A percentile compares a stretch with the other conserved stretches of the same genome.
These are phyloP conservation scores for Ophion costatus DNA, from an alignment of 2,888 invertebrate genomes.

Conservation along the genomic window DNA sequence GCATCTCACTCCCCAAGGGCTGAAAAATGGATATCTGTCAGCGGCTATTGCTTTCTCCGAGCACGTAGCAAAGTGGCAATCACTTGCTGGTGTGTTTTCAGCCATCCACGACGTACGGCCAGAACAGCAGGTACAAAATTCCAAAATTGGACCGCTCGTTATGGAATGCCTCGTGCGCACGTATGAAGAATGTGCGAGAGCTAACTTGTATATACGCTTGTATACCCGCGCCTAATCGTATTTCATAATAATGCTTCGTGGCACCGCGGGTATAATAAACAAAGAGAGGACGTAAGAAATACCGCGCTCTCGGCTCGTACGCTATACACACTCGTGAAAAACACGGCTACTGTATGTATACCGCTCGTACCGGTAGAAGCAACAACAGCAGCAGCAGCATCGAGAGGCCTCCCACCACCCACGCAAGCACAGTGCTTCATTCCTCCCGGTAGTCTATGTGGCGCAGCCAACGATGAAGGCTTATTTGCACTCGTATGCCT, in stretches of 20 bases:
- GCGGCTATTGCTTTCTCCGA: no score
- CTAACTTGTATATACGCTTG: constrained; percentile 56
- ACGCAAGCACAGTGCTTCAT: constrained; percentile 51
- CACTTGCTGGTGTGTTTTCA: no score
- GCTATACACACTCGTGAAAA: constrained; percentile 53
- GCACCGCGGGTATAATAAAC: constrained; percentile 76
- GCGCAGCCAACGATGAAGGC: constrained; percentile 49
- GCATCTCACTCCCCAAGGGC: no score
- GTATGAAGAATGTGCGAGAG: constrained; percentile 39
- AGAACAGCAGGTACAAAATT: neutral
- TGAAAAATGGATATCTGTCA: no score
- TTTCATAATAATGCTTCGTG: constrained; percentile 79
- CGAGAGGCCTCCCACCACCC: constrained; percentile 36
- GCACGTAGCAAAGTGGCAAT: no score
- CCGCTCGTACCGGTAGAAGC: constrained; percentile 37
- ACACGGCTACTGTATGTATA: constrained; percentile 62
- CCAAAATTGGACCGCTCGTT: neutral
- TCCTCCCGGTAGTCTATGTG: constrained; percentile 54
- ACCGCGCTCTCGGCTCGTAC: constrained; percentile 72
- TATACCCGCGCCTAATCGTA: constrained; percentile 78
- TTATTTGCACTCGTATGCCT: constrained; percentile 63
- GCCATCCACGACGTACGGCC: no score
- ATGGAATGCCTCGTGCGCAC: neutral
- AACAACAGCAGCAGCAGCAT: constrained; percentile 51
- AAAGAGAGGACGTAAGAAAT: constrained; percentile 81